These are phyloP conservation scores for Stenotaenia linearis DNA, from an alignment of 2,888 invertebrate species.

Conservation along the genomic window DNA sequence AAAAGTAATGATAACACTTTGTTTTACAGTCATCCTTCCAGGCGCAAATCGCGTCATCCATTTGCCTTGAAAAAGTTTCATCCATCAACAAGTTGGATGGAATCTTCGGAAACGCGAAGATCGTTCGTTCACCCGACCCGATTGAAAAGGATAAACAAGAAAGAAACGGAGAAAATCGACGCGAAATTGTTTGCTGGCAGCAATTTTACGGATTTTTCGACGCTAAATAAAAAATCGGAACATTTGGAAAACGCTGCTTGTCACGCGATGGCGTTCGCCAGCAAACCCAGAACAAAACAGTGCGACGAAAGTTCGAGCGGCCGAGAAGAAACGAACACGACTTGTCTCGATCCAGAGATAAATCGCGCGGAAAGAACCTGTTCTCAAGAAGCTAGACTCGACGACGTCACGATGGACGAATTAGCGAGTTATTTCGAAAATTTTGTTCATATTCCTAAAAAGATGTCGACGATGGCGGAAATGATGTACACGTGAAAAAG, in stretches of 20 bases:
- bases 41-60: not conserved
- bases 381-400: constrained; percentile 70
- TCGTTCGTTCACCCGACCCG: not conserved
- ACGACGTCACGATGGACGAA: constrained; percentile 87
- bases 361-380: constrained; percentile 49
- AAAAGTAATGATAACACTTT: not conserved
- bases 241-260: not conserved
- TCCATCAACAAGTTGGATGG: not conserved
- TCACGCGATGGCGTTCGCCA: not conserved
- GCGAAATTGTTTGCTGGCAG: not conserved
- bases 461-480: constrained; percentile 96
- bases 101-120: not conserved
- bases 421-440: constrained; percentile 93
- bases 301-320: not conserved
- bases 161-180: not conserved
- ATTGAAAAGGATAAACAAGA: not conserved
- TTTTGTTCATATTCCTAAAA: constrained; percentile 91
- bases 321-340: no score
- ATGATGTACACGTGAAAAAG: constrained; percentile 70
- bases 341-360: no score
- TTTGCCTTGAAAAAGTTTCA: not conserved
- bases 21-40: not conserved
- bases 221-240: not conserved
- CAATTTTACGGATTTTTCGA: not conserved
- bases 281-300: not conserved